Conservation (phyloP, 2,113 vertebrate species). For the Caranx melampygus region DNA sequence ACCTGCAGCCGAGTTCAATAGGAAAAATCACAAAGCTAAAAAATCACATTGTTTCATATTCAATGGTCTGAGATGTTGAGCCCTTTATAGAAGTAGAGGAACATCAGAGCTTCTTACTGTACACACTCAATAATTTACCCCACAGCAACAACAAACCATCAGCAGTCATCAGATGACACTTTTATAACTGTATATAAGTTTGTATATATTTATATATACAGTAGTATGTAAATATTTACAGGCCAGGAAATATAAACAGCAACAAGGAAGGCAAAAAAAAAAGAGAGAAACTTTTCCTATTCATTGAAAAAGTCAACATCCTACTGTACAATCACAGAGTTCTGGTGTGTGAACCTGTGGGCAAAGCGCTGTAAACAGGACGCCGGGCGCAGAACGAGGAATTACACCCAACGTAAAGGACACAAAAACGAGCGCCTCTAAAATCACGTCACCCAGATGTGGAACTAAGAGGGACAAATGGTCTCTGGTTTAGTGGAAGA, state of each 20-base stretch:
- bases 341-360: background rate
- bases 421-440: background rate
- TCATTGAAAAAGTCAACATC: constrained; percentile 15
- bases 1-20: background rate
- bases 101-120: constrained; percentile 20
- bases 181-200: constrained; percentile 28
- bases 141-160: constrained; percentile 22
- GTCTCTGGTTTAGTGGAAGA: background rate
- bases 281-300: background rate
- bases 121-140: constrained; percentile 61
- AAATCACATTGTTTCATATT: background rate
- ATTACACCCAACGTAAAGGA: background rate
- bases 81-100: constrained; percentile 19
- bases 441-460: background rate
- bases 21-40: background rate
- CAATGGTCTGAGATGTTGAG: constrained; percentile 1
- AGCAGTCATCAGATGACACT: constrained; percentile 37
- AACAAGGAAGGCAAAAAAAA: constrained; percentile 36
- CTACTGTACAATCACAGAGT: constrained; percentile 10
- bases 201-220: constrained; percentile 53
- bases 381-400: background rate
- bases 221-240: constrained; percentile 64
- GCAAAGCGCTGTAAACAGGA: background rate
- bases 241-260: constrained; percentile 54
- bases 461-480: background rate